Percentiles rank a stretch among this genome's conserved stretches.
These are phyloP conservation scores for Aradus depressus DNA, from an alignment of 2,888 invertebrate genomes.

Conservation along the genomic window DNA sequence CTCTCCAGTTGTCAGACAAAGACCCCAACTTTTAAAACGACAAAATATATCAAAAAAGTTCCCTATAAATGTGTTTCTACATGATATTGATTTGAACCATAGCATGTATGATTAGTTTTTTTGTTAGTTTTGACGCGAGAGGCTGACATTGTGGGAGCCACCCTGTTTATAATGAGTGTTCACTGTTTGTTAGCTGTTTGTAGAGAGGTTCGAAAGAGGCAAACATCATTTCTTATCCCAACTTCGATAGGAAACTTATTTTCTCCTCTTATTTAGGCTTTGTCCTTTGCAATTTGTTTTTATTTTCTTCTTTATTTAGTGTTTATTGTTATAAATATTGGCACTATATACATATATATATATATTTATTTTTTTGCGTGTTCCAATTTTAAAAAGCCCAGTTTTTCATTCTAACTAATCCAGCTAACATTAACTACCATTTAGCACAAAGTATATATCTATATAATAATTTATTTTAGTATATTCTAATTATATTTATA, in stretches of 20 bases:
- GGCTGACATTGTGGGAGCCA: too few relatives aligned
- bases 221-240: slow-evolving; percentile 16
- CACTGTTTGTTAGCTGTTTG: too few relatives aligned
- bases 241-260: slow-evolving; percentile 1
- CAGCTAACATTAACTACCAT: slow-evolving; percentile 4
- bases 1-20: too few relatives aligned
- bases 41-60: too few relatives aligned
- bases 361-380: slow-evolving; percentile 10
- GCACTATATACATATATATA: slow-evolving; percentile 1
- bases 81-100: too few relatives aligned
- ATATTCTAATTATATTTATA: neutral
- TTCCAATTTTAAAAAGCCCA: slow-evolving; percentile 12
- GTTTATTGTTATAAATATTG: slow-evolving; percentile 4
- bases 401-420: slow-evolving; percentile 14
- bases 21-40: too few relatives aligned
- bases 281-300: slow-evolving; percentile 9
- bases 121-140: too few relatives aligned
- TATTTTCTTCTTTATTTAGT: slow-evolving; percentile 5
- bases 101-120: too few relatives aligned
- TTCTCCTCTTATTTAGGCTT: slow-evolving; percentile 6
- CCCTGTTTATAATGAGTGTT: too few relatives aligned
- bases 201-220: too few relatives aligned
- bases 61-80: too few relatives aligned
- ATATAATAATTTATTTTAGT: neutral
- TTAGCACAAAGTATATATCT: too few relatives aligned